Conservation (phyloP, 2,888 invertebrate species). For the Catocala sponsa region DNA sequence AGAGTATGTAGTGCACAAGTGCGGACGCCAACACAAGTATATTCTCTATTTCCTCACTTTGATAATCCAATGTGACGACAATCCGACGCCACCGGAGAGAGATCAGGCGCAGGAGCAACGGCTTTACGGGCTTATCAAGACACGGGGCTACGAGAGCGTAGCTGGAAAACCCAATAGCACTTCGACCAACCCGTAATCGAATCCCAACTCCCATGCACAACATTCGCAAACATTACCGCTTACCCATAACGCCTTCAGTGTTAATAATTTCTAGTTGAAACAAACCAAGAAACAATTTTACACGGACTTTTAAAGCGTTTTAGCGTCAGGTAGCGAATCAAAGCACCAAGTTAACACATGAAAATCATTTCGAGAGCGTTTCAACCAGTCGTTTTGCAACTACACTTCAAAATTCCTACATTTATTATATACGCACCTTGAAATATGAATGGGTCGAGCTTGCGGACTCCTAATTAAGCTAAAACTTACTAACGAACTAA, state of each 20-base stretch:
- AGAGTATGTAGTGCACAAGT: no score
- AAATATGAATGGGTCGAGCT: constrained; percentile 44
- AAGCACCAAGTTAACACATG: constrained; percentile 17
- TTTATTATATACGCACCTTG: constrained; percentile 48
- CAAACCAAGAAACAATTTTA: neutral
- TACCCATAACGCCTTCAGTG: neutral
- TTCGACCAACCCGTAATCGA: no score
- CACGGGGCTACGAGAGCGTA: no score
- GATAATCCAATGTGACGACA: no score
- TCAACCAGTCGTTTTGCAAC: constrained; percentile 31
- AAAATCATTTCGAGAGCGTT: constrained; percentile 28
- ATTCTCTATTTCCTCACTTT: no score
- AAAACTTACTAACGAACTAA: constrained; percentile 15
- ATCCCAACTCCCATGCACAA: no score
- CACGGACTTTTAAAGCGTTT: constrained; percentile 2
- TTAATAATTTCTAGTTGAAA: neutral
- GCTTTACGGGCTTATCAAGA: no score
- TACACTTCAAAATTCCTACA: constrained; percentile 41
- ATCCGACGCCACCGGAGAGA: no score
- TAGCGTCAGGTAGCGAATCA: constrained; percentile 20
- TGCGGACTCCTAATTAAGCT: constrained; percentile 27
- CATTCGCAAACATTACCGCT: no score
- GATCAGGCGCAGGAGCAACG: no score
- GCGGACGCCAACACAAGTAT: no score
- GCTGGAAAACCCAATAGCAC: no score